Percentiles rank a stretch among this genome's conserved stretches.
Evolutionary conservation across 2,113 vertebrate species (phyloP).

Genomic region (Puffinus mauretanicus): DNA sequence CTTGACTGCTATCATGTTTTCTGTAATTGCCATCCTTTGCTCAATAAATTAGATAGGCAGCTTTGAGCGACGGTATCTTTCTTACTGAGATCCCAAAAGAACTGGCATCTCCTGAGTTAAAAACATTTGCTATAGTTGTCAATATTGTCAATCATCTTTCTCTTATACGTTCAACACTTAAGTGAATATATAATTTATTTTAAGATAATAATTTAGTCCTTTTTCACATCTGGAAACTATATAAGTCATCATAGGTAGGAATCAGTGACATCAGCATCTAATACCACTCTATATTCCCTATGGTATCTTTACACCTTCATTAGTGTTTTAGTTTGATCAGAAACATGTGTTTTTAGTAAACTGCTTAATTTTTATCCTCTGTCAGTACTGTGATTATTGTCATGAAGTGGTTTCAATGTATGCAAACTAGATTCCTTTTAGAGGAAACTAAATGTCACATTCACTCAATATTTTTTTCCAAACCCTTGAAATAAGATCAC

Average conservation of each 20-base stretch:
- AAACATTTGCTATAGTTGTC: neutral
- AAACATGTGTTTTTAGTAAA: neutral
- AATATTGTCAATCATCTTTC: neutral
- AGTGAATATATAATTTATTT: neutral
- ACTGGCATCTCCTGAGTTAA: neutral
- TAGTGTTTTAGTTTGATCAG: neutral
- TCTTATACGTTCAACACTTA: neutral
- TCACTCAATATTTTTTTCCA: neutral
- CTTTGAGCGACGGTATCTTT: neutral
- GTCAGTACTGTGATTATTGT: neutral
- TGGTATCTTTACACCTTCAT: neutral
- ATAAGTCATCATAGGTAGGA: neutral
- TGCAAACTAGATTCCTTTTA: neutral
- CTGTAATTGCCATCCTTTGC: neutral
- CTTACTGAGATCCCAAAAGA: neutral
- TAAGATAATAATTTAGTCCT: neutral
- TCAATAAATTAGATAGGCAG: neutral
- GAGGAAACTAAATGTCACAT: neutral
- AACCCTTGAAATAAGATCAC: neutral
- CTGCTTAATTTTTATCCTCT: neutral
- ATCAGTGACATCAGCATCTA: neutral
- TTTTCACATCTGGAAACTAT: neutral
- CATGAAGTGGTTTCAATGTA: neutral
- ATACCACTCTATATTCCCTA: neutral
- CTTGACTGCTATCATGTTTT: neutral